phyloP scores from a whole-genome alignment of 2,888 invertebrate genomes.

The Chorisops tibialis region DNA sequence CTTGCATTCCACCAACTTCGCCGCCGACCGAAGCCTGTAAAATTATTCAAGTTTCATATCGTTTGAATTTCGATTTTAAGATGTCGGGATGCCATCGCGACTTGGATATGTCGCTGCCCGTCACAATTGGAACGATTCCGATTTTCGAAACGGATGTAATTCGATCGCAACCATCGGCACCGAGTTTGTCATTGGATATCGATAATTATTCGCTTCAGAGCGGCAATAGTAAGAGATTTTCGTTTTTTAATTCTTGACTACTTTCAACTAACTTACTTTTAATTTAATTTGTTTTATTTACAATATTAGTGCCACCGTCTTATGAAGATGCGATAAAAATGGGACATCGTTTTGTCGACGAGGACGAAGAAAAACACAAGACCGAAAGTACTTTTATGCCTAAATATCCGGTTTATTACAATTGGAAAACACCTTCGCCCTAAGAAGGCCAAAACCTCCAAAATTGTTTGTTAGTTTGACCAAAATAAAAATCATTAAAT shows the following conservation, averaged over 20 bases:
- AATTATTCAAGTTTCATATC: constrained; percentile 23
- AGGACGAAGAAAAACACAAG: constrained; percentile 8
- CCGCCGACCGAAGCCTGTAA: constrained; percentile 6
- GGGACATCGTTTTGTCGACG: constrained; percentile 2
- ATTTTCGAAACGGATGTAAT: not conserved
- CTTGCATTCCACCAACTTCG: constrained; percentile 20
- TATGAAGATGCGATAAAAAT: constrained; percentile 11
- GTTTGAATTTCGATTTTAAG: constrained; percentile 14
- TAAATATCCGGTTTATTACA: constrained; percentile 31
- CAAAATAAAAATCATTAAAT: too few relatives aligned
- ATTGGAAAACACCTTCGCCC: constrained; percentile 24
- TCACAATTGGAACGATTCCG: constrained; percentile 34
- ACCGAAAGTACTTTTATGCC: constrained; percentile 16
- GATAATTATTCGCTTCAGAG: not conserved
- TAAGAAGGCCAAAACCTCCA: not conserved
- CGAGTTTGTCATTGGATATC: not conserved
- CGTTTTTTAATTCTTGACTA: too few relatives aligned
- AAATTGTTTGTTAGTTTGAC: too few relatives aligned
- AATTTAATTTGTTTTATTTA: not conserved
- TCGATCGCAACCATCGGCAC: constrained; percentile 12
- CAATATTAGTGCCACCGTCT: constrained; percentile 7
- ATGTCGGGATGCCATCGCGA: constrained; percentile 25
- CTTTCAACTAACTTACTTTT: not conserved
- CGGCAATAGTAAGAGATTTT: not conserved
- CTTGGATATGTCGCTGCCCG: constrained; percentile 23